A percentile compares a stretch with the other conserved stretches of the same genome.
Evolutionary conservation across 2,888 invertebrate genomes (phyloP).

Genomic region (Tetropium fuscum): DNA sequence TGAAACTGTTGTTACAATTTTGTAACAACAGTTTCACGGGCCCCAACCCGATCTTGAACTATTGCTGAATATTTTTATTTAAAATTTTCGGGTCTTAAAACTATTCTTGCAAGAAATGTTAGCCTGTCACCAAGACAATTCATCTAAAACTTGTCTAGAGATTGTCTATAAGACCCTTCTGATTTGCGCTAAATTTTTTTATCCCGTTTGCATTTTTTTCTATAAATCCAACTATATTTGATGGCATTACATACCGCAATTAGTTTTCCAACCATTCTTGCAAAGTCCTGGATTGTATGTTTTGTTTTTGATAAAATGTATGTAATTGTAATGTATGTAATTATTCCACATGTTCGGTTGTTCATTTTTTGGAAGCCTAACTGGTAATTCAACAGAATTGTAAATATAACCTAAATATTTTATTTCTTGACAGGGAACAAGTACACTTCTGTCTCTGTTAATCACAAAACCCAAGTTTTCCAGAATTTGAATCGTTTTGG

Average conservation of each 20-base stretch:
- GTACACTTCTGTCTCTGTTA: not conserved
- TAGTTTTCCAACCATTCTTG: not conserved
- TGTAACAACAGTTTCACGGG: too few species aligned
- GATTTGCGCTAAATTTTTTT: not conserved
- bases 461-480: not conserved
- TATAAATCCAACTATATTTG: not conserved
- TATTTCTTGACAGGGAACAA: not conserved
- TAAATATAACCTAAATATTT: not conserved
- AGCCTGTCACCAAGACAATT: not conserved
- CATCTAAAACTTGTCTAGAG: not conserved
- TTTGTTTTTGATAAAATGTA: not conserved
- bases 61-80: not conserved
- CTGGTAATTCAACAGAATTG: not conserved
- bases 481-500: not conserved
- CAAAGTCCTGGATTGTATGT: not conserved
- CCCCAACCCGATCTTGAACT: not conserved
- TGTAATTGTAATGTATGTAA: too few species aligned
- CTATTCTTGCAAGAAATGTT: not conserved
- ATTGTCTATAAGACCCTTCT: not conserved
- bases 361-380: not conserved
- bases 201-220: not conserved
- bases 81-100: not conserved
- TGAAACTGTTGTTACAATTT: not conserved
- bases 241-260: not conserved
- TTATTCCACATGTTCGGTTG: not conserved